Percentiles rank a stretch among this genome's conserved stretches.
phyloP scores from a whole-genome alignment of 2,888 invertebrate genomes.

The Agrotis puta region DNA sequence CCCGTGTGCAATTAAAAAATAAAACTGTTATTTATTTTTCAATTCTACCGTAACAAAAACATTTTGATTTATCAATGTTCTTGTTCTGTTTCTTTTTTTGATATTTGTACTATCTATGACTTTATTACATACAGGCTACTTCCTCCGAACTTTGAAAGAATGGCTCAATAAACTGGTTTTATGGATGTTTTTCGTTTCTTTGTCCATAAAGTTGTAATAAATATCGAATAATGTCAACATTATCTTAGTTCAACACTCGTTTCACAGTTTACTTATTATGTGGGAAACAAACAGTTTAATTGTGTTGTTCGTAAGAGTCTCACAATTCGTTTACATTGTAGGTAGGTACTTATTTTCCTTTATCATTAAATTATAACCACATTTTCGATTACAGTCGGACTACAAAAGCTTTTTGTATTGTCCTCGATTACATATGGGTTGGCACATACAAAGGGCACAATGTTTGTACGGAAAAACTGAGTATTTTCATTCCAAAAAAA shows the following conservation, averaged over 20 bases:
- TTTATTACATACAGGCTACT: slow-evolving; percentile 26
- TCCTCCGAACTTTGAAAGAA: slow-evolving; percentile 29
- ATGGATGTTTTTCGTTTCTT: slow-evolving; percentile 48
- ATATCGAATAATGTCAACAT: slow-evolving; percentile 44
- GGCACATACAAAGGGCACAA: slow-evolving; percentile 33
- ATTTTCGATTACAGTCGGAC: slow-evolving; percentile 27
- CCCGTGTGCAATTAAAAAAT: too few species aligned
- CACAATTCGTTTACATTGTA: neutral
- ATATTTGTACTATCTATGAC: neutral
- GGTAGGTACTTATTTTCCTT: slow-evolving; percentile 11
- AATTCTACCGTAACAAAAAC: too few species aligned
- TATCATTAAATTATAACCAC: slow-evolving; percentile 23
- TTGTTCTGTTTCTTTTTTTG: too few species aligned
- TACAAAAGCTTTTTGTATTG: slow-evolving; percentile 39
- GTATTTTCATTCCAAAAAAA: slow-evolving; percentile 55
- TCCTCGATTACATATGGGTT: slow-evolving; percentile 21
- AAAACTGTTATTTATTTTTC: too few species aligned
- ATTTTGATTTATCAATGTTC: too few species aligned
- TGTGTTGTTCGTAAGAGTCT: slow-evolving; percentile 10
- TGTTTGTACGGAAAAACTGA: slow-evolving; percentile 44
- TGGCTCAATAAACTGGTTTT: slow-evolving; percentile 48
- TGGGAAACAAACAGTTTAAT: slow-evolving; percentile 32
- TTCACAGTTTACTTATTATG: slow-evolving; percentile 15
- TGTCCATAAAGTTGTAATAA: slow-evolving; percentile 47
- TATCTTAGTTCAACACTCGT: slow-evolving; percentile 26